Evolutionary conservation across 2,113 vertebrate genomes (phyloP).

Genomic region (Dasyurus viverrinus): DNA sequence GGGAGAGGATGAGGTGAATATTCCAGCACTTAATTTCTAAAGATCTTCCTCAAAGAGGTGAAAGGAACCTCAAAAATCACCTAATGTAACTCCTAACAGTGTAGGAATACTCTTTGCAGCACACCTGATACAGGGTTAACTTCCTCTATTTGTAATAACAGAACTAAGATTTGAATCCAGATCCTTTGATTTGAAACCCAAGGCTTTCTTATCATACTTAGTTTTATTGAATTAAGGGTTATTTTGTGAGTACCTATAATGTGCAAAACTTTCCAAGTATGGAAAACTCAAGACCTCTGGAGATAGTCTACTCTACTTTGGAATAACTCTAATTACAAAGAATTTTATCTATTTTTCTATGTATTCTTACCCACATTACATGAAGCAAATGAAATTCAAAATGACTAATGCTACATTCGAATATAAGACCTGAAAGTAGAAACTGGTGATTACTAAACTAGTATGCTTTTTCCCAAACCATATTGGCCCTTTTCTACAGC

Average conservation of each 20-base stretch:
- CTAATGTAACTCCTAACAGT: background rate
- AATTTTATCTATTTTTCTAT: background rate
- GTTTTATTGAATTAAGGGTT: background rate
- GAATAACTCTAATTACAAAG: background rate
- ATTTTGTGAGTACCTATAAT: background rate
- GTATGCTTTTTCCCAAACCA: background rate
- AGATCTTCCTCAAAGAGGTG: background rate
- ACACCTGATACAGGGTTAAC: background rate
- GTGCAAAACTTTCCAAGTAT: background rate
- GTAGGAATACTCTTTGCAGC: background rate
- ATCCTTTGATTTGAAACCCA: background rate
- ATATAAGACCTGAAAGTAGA: background rate
- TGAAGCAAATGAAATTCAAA: background rate
- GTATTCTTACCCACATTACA: background rate
- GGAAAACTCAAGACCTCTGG: background rate
- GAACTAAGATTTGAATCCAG: background rate
- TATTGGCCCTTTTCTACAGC: background rate
- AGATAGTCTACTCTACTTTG: background rate
- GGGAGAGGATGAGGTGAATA: background rate
- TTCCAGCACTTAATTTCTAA: background rate
- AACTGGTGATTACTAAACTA: background rate
- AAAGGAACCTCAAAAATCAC: background rate
- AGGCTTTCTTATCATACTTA: background rate
- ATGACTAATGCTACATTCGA: background rate
- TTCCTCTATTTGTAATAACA: background rate